A percentile compares a stretch with the other conserved stretches of the same genome.
Evolutionary conservation across 2,113 vertebrate species (phyloP).

Genomic region (Lepisosteus osseus): DNA sequence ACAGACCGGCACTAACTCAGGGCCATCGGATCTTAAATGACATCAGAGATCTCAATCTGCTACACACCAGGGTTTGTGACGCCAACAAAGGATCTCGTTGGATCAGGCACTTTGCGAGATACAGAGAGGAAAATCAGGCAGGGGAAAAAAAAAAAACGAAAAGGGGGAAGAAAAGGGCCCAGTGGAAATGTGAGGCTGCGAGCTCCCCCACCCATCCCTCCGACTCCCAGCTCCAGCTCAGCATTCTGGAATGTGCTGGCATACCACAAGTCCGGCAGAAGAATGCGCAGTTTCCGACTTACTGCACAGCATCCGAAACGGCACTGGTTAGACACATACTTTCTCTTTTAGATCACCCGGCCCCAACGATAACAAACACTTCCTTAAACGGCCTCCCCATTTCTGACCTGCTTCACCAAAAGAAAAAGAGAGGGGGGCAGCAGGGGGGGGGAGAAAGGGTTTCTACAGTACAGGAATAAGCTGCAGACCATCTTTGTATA

Average conservation of each 20-base stretch:
- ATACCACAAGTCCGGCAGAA: conserved; percentile 75
- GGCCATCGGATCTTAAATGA: too few relatives aligned
- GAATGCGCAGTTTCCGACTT: conserved; percentile 87
- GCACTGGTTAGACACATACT: conserved; percentile 74
- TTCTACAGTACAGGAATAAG: neutral
- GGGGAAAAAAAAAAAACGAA: conserved; percentile 19
- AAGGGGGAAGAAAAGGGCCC: conserved; percentile 26
- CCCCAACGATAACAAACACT: conserved; percentile 41
- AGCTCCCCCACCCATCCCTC: conserved; percentile 56
- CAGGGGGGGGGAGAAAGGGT: neutral
- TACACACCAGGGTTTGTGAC: too few relatives aligned
- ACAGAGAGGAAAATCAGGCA: too few relatives aligned
- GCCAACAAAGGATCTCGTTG: too few relatives aligned
- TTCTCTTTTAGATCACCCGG: conserved; percentile 67
- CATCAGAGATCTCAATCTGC: too few relatives aligned
- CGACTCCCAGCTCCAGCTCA: conserved; percentile 83
- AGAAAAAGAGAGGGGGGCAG: conserved; percentile 9
- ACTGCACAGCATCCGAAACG: conserved; percentile 69
- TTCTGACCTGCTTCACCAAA: conserved; percentile 37
- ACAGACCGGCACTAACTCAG: too few relatives aligned
- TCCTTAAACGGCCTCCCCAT: conserved; percentile 48
- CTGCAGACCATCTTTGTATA: neutral
- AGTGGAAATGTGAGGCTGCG: conserved; percentile 37
- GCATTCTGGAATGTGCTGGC: conserved; percentile 86
- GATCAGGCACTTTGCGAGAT: too few relatives aligned